Evolutionary conservation across 2,888 invertebrate species (phyloP).

Genomic region (Thymelicus acteon): DNA sequence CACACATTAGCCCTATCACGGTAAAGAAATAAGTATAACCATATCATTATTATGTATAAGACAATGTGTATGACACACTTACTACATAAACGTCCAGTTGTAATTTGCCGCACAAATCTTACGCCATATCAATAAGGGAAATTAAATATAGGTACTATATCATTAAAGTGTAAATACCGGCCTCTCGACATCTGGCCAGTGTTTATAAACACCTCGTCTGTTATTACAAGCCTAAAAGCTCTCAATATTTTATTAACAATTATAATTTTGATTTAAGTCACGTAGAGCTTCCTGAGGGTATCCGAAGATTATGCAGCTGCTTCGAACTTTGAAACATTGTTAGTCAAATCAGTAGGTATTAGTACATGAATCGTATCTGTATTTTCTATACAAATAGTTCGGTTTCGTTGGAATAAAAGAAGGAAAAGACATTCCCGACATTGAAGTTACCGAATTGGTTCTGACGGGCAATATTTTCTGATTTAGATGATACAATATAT

Average conservation of each 20-base stretch:
- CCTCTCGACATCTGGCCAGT: constrained; percentile 32
- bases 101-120: not conserved
- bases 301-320: not conserved
- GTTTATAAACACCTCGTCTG: constrained; percentile 35
- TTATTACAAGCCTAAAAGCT: constrained; percentile 37
- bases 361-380: no score
- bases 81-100: no score
- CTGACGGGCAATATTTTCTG: no score
- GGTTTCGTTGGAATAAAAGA: no score
- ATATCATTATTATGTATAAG: no score
- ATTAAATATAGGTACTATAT: not conserved
- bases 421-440: no score
- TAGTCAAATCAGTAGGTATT: not conserved
- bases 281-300: constrained; percentile 34
- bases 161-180: constrained; percentile 3
- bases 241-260: constrained; percentile 30
- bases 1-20: no score
- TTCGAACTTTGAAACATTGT: not conserved
- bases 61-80: no score
- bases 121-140: not conserved
- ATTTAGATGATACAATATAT: no score
- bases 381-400: no score
- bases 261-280: constrained; percentile 38
- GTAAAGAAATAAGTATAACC: no score
- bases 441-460: no score